phyloP scores from a whole-genome alignment of 2,113 vertebrate species.

The Saccopteryx bilineata region DNA sequence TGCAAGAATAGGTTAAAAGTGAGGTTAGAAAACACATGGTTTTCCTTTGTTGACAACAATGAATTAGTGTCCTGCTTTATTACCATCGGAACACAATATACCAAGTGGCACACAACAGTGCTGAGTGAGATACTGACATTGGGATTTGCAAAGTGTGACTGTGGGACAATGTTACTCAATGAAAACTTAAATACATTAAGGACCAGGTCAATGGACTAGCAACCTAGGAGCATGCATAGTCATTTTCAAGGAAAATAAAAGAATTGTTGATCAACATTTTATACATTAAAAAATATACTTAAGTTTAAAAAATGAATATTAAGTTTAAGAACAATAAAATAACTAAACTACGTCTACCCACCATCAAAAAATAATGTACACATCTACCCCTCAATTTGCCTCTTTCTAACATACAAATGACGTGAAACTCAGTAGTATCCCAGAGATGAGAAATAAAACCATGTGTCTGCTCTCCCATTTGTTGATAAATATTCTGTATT shows the following conservation, averaged over 20 bases:
- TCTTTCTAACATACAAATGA: not conserved
- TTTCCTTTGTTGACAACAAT: not conserved
- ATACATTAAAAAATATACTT: not conserved
- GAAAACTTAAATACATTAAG: not conserved
- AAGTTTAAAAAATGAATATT: not conserved
- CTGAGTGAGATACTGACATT: not conserved
- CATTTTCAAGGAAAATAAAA: not conserved
- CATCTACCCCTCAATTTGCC: not conserved
- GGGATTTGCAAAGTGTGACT: too few species aligned
- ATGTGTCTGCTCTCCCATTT: not conserved
- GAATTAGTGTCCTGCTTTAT: not conserved
- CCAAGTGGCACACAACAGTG: too few species aligned
- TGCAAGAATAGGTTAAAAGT: not conserved
- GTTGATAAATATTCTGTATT: not conserved
- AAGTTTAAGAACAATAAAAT: not conserved
- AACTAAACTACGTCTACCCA: not conserved
- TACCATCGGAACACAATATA: not conserved
- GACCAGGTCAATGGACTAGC: not conserved
- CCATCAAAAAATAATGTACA: not conserved
- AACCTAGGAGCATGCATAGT: not conserved
- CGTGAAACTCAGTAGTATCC: not conserved
- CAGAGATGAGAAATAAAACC: not conserved
- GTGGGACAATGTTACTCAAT: accelerated
- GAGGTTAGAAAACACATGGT: not conserved
- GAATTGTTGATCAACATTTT: not conserved